Base-by-base conservation (phyloP, 2,888 invertebrate species). In the Lithophane leautieri region DNA sequence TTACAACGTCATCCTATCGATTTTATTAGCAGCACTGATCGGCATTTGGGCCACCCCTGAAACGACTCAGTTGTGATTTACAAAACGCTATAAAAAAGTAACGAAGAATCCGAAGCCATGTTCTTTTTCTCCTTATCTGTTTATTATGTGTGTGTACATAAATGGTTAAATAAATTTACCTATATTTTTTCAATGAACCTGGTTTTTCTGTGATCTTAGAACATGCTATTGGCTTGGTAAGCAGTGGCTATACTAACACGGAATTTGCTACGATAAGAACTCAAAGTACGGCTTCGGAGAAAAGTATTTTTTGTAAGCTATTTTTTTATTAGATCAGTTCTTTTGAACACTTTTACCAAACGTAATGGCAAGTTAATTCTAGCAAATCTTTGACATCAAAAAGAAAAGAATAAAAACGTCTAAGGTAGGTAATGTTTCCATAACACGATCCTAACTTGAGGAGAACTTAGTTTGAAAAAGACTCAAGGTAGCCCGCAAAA, bases 1-100 rank as follows among this genome's bases (percentile, higher is more conserved):
- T 78, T 62, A 82, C 73, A 81, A n/a, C 40, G 69, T 73, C 67
- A 82, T 78, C 62, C 40, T 62, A 73, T 82, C 25, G 42, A 60
- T 70, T 67, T 78, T 70, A 74, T 71, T 65, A 47, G 52, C 74
- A 68, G 58, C 44, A n/a, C 42, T 63, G 77, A 63, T 70, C 56
- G 34, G 25, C 4, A 25, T 58, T 25, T 34, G 28, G 34, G 56
- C 56, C 7, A 42, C 42, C 4, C 25, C 9, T 42, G 56, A 71
- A 34, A 56, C 19, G 47, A 22, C 12, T 71, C 16, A 11, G 56
- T 58, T 44, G 56, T n/a, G 56, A 58, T 70, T 67, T n/a, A 54
- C n/a, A 58, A 16, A 58, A 16, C 16, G 16, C 8, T 58, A 28
- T 58, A 3, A 4, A 58, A 16, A 58, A 28, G 16, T 8, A 12